Conservation (phyloP, 2,888 invertebrate genomes). For the Diabrotica balteata region DNA sequence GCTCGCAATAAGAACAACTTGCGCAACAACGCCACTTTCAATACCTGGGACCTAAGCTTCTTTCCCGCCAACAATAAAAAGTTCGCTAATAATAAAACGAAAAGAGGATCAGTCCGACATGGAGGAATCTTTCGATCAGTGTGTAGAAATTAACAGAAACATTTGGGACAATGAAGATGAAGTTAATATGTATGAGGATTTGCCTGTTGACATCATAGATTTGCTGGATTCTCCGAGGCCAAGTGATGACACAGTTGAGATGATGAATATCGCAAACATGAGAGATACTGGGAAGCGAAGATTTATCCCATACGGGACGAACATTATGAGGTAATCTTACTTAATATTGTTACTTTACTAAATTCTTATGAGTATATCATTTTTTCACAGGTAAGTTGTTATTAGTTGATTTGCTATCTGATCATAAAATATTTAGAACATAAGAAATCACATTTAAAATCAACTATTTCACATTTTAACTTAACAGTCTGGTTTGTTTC, state of each 20-base stretch:
- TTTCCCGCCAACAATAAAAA: constrained; percentile 50
- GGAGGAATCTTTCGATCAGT: constrained; percentile 23
- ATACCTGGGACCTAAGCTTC: constrained; percentile 66
- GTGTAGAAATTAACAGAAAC: constrained; percentile 20
- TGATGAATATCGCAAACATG: constrained; percentile 51
- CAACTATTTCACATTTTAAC: too few relatives aligned
- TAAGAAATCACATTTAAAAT: too few relatives aligned
- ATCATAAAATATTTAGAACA: too few relatives aligned
- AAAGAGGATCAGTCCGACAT: constrained; percentile 3
- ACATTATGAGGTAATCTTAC: constrained; percentile 53
- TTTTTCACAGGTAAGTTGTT: too few relatives aligned
- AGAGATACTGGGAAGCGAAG: constrained; percentile 48
- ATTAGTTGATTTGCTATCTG: too few relatives aligned
- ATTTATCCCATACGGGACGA: constrained; percentile 62
- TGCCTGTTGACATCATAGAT: constrained; percentile 69
- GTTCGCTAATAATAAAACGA: constrained; percentile 4
- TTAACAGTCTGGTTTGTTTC: too few relatives aligned
- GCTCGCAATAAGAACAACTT: constrained; percentile 32
- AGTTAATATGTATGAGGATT: constrained; percentile 65
- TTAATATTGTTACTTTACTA: too few relatives aligned
- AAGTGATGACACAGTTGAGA: constrained; percentile 43
- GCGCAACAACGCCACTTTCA: constrained; percentile 57
- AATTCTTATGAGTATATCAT: too few relatives aligned
- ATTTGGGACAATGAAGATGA: constrained; percentile 44
- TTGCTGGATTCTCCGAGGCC: constrained; percentile 67